Conservation (phyloP, 2,113 vertebrate genomes). For the Gasterosteus nipponicus region DNA sequence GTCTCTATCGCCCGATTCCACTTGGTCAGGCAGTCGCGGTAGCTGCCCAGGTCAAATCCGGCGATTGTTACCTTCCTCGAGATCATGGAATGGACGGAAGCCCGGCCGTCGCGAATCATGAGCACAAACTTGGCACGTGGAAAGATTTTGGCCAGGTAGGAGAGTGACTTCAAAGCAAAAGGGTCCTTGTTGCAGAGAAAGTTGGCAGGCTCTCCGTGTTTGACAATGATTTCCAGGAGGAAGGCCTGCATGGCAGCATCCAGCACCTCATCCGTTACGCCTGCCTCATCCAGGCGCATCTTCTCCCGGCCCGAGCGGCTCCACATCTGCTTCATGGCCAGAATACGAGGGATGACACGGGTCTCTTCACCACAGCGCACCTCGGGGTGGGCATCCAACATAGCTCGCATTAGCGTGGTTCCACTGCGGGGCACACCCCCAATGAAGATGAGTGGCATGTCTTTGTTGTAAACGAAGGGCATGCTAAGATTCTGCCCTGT, state of each 20-base stretch:
- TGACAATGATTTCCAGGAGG: slow-evolving; percentile 94
- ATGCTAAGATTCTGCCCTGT: slow-evolving; percentile 76
- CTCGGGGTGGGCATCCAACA: slow-evolving; percentile 95
- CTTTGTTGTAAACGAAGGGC: slow-evolving; percentile 90
- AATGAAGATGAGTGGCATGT: slow-evolving; percentile 97
- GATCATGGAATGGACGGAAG: slow-evolving; percentile 97
- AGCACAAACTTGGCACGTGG: slow-evolving; percentile 95
- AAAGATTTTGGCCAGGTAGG: slow-evolving; percentile 94
- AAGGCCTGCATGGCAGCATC: slow-evolving; percentile 98
- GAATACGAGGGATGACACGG: slow-evolving; percentile 92
- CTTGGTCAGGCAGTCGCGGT: slow-evolving; percentile 96
- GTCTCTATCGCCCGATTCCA: slow-evolving; percentile 98
- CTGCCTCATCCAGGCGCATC: slow-evolving; percentile 94
- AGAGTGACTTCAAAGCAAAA: slow-evolving; percentile 94
- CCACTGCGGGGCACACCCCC: slow-evolving; percentile 95
- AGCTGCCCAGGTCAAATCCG: slow-evolving; percentile 95
- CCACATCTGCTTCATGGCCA: slow-evolving; percentile 99
- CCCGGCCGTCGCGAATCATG: slow-evolving; percentile 94
- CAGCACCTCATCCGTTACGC: slow-evolving; percentile 95
- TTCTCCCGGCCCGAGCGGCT: slow-evolving; percentile 95
- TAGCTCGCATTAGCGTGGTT: slow-evolving; percentile 96
- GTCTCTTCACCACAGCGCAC: slow-evolving; percentile 96
- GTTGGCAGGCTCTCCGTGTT: slow-evolving; percentile 93
- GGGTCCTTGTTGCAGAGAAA: slow-evolving; percentile 98
- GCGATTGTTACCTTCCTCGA: slow-evolving; percentile 97